Conservation (phyloP, 2,888 invertebrate genomes). For the Acronicta leporina region DNA sequence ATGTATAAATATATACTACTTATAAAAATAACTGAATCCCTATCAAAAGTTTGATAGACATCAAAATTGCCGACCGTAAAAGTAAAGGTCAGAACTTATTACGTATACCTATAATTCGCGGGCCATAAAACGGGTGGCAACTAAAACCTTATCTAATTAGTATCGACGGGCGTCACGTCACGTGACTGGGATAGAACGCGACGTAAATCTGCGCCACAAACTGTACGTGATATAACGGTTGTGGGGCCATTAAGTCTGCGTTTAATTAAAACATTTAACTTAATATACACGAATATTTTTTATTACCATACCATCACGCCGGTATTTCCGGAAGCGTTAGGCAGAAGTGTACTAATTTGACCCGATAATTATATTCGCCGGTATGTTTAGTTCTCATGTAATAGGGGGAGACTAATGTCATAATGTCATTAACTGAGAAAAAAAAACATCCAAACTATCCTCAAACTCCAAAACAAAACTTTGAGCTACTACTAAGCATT, state of each 20-base stretch:
- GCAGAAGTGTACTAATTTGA: too few relatives aligned
- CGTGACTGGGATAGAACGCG: slow-evolving; percentile 51
- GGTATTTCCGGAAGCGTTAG: too few relatives aligned
- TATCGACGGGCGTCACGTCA: slow-evolving; percentile 61
- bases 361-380: too few relatives aligned
- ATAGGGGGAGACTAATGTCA: too few relatives aligned
- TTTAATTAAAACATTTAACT: not conserved
- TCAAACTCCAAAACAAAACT: too few relatives aligned
- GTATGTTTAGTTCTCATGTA: too few relatives aligned
- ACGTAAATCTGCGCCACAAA: slow-evolving; percentile 61
- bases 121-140: slow-evolving; percentile 63
- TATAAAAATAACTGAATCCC: slow-evolving; percentile 63
- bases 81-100: slow-evolving; percentile 64
- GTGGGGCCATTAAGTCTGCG: slow-evolving; percentile 34
- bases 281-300: not conserved
- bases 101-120: slow-evolving; percentile 66
- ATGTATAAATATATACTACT: slow-evolving; percentile 46
- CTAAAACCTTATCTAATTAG: slow-evolving; percentile 70
- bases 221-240: slow-evolving; percentile 59
- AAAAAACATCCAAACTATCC: too few relatives aligned
- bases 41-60: slow-evolving; percentile 72
- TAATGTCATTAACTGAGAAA: too few relatives aligned
- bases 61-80: slow-evolving; percentile 65
- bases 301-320: not conserved
- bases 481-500: too few relatives aligned